phyloP scores from a whole-genome alignment of 2,113 vertebrate species.

The Taurulus bubalis region DNA sequence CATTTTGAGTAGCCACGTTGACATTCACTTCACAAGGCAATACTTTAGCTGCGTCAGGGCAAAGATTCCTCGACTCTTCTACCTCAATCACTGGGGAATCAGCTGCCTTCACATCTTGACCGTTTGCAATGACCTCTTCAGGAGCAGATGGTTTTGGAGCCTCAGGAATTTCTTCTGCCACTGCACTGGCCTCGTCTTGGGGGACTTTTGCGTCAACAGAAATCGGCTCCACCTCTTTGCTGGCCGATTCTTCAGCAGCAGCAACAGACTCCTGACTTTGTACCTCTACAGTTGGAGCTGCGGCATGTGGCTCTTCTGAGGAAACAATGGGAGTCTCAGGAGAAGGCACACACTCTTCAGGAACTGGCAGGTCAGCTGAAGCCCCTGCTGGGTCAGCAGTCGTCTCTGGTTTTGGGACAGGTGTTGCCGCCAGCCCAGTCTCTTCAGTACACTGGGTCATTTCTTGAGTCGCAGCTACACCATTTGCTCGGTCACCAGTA shows the following conservation, averaged over 20 bases:
- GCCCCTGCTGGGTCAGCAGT: constrained; percentile 30
- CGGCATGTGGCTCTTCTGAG: constrained; percentile 1
- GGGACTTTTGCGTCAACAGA: constrained; percentile 4
- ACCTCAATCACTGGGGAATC: neutral
- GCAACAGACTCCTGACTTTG: constrained; percentile 16
- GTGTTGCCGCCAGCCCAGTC: neutral
- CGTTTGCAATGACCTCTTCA: constrained; percentile 7
- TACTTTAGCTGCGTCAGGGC: constrained; percentile 10
- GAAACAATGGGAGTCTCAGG: constrained; percentile 7
- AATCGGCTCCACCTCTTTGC: constrained; percentile 22
- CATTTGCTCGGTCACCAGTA: constrained; percentile 48
- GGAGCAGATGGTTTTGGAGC: neutral
- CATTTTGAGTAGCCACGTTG: constrained; percentile 33
- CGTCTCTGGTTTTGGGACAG: constrained; percentile 18
- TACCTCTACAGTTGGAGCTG: neutral
- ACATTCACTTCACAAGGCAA: constrained; percentile 28
- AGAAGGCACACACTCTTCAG: constrained; percentile 27
- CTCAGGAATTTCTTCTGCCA: constrained; percentile 2
- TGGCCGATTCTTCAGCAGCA: constrained; percentile 17
- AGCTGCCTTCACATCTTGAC: constrained; percentile 17
- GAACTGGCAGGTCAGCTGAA: constrained; percentile 22
- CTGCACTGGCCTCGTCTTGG: neutral
- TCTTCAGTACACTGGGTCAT: constrained; percentile 28
- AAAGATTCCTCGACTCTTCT: constrained; percentile 1
- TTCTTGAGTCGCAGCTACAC: constrained; percentile 41